Conservation (phyloP, 1,140 invertebrate genomes). For the Drosophila lowei region DNA sequence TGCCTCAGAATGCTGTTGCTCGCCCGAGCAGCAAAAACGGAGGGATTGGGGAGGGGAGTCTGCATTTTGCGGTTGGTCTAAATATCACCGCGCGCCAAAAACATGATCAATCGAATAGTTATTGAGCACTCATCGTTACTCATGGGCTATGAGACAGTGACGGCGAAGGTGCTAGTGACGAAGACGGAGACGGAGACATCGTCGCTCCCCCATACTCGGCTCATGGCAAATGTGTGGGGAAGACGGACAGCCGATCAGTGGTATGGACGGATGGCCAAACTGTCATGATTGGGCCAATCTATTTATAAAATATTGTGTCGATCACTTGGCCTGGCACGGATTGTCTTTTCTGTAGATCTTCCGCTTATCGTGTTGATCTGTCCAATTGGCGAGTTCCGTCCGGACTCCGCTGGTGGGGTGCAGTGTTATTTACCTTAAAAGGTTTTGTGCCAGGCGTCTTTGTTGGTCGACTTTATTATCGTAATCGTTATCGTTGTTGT, state of each 20-base stretch:
- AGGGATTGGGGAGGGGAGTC: not conserved
- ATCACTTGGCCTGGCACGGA: conserved; percentile 13
- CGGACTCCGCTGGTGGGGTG: too few relatives aligned
- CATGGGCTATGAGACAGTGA: conserved; percentile 21
- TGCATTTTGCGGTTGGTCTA: conserved; percentile 17
- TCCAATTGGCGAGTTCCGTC: conserved; percentile 20
- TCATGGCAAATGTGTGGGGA: not conserved
- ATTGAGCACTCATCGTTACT: conserved; percentile 66
- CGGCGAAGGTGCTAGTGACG: conserved; percentile 25
- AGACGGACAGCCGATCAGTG: conserved; percentile 1
- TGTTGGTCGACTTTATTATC: conserved; percentile 7
- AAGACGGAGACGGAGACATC: conserved; percentile 51
- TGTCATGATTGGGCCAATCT: conserved; percentile 58
- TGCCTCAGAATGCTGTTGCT: conserved; percentile 20
- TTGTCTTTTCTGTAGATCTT: conserved; percentile 22
- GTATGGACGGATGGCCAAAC: conserved; percentile 4
- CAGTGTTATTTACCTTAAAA: conserved; percentile 3
- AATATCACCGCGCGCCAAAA: conserved; percentile 64
- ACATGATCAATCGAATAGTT: conserved; percentile 67
- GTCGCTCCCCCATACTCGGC: not conserved
- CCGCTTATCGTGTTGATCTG: conserved; percentile 36
- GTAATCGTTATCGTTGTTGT: conserved; percentile 14
- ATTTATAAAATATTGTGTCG: conserved; percentile 68
- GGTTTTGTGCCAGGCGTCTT: conserved; percentile 1
- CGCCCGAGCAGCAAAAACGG: too few relatives aligned